Evolutionary conservation across 2,113 vertebrate genomes (phyloP).

Genomic region (Heliornis fulica): DNA sequence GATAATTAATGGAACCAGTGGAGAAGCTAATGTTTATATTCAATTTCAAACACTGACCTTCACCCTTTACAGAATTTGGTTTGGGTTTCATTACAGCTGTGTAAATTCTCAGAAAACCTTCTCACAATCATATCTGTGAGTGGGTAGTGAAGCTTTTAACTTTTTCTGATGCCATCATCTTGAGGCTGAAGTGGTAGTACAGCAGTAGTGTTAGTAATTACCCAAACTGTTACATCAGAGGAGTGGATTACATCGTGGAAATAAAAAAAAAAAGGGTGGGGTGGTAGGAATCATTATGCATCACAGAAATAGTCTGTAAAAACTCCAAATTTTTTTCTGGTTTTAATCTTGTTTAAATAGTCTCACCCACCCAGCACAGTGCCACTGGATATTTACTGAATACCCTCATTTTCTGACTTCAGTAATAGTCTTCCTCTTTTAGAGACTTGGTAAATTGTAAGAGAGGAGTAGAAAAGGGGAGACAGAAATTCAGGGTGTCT

Average conservation of each 20-base stretch:
- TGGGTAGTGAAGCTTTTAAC: background rate
- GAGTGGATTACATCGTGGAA: background rate
- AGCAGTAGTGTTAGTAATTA: background rate
- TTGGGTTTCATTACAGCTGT: background rate
- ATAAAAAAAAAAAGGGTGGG: background rate
- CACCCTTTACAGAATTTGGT: background rate
- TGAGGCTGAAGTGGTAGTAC: background rate
- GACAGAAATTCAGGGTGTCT: fast-evolving
- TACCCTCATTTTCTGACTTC: background rate
- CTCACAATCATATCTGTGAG: background rate
- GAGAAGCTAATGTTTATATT: background rate
- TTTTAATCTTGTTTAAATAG: background rate
- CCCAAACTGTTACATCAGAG: background rate
- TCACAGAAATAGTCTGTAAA: background rate
- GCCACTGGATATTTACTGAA: background rate
- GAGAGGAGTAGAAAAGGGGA: background rate
- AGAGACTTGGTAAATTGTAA: background rate
- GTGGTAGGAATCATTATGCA: background rate
- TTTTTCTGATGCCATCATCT: background rate
- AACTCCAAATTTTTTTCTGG: background rate
- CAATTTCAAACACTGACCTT: background rate
- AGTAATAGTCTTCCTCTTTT: background rate
- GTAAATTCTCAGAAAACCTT: background rate
- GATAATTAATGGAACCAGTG: background rate
- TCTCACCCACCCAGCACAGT: background rate